Base-by-base conservation (phyloP, 1,140 invertebrate genomes). In the Thaumetopoea pityocampa region DNA sequence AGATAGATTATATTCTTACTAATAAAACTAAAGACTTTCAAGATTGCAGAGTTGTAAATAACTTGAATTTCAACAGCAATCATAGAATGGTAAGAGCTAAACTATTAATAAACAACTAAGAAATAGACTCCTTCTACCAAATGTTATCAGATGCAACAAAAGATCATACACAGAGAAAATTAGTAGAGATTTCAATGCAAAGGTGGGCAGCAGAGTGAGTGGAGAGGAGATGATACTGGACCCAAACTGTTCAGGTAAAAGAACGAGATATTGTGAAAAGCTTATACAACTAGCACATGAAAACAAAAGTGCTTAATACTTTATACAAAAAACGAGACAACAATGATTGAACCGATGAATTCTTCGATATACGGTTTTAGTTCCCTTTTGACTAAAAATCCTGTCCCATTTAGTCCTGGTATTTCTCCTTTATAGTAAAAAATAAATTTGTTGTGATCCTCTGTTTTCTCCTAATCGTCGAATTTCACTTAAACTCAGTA, bases 191-290 rank as follows among this genome's bases (percentile, higher is more conserved):
- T 42, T 50, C 4, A 50, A 50, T 11, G 38, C 47, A 5, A 2
- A 16, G 27, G 29, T 17, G 24, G 44, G 51, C 18, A 6, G 11
- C 5, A 32, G 37, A 38, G 8, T 12, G 10, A n/a, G 14, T 7
- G 45, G 51, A 10, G n/a, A n/a, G n/a, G 51, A 48, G 18, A 22
- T 51, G 10, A 22, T 48, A 14, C 6, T 59, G 16, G 54, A 50
- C 0, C 43, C 48, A 5, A 24, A 47, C 15, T 30, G 28, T 16
- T 17, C 15, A 10, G 29, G 30, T n/a, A 45, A 29, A 29, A 46
- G 34, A 32, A 38, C 38, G 24, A 14, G 41, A 19, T 49, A 49
- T 29, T 41, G 51, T 0, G 18, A 43, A 26, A 49, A 37, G 32
- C 28, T 53, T n/a, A 27, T 47, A 4, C 15, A 53, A 29, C 24